Evolutionary conservation across 37 sponge, comb jelly and placozoan genomes (phyloP), one percentile per base, ranked within the genome.

Genomic region (Diacarnus erythraeanus): DNA sequence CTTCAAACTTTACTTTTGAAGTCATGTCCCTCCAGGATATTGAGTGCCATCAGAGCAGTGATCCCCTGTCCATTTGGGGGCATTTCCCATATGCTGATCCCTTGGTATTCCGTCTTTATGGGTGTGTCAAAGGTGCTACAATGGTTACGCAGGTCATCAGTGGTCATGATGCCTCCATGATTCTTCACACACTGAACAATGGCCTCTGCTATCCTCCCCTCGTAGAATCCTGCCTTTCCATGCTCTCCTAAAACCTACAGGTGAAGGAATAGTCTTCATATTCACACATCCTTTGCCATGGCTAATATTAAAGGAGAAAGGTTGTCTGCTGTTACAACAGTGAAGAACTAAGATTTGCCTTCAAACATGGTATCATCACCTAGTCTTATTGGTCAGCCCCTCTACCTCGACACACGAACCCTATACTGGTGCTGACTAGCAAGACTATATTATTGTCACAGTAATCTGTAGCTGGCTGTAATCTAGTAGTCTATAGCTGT

Each of bases 41-140:
- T 94, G 29, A 94, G 81, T 21, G 88, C 94, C 74, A 94, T 59
- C 31, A 94, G 88, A 33, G 91, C 94, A 34, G 94, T 87, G 36
- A 94, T 75, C 4, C 94, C 94, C 71, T 94, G 94, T 2, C 94
- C 94, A 77, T 83, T 94, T 1, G 94, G 94, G 1, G 94, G 92
- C 69, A 94, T 94, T 78, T 94, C 94, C 94, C 94, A 94, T 27
- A 94, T 84, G 64, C 90, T 72, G 23, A 90, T 54, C 2, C 88
- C 94, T 31, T 71, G 59, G 71, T 94, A 94, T 39, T 31, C 56
- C 27, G 72, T 75, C 77, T 72, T 80, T 36, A 94, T 90, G 22
- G 94, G 94, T 17, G 80, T 42, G 69, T 90, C 94, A 54, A 75
- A 82, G 0, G 91, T 90, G 44, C 76, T 86, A 15, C 20, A 26